Evolutionary conservation across 2,888 invertebrate genomes (phyloP).

Genomic region (Petrolisthes manimaculis): DNA sequence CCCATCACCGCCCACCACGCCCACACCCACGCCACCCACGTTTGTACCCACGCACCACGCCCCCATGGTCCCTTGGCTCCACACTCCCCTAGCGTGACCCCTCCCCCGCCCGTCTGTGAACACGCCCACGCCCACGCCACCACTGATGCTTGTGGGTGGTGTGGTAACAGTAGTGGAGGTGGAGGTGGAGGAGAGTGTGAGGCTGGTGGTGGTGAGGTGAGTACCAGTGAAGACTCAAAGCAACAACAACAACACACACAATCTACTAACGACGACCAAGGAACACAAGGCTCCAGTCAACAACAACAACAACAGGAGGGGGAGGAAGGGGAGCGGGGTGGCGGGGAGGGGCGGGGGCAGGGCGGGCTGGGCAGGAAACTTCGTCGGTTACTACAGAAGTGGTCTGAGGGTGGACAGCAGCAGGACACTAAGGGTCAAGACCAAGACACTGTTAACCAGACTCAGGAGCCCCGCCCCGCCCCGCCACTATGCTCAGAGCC

Average conservation of each 20-base stretch:
- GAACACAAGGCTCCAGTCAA: no score
- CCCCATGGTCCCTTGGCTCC: neutral
- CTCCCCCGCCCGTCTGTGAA: neutral
- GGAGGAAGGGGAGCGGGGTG: neutral
- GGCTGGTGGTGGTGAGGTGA: neutral
- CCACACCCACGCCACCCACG: slow-evolving; percentile 15
- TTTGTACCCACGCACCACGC: neutral
- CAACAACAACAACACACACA: neutral
- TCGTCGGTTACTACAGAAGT: slow-evolving; percentile 9
- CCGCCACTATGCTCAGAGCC: neutral
- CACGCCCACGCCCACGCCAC: slow-evolving; percentile 2
- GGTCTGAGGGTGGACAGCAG: slow-evolving; percentile 21
- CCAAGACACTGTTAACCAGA: neutral
- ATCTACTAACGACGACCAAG: neutral
- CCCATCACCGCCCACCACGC: slow-evolving; percentile 16
- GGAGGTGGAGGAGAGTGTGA: neutral
- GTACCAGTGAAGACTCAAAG: no score
- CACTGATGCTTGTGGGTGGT: slow-evolving; percentile 19
- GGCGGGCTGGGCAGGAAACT: slow-evolving; percentile 22
- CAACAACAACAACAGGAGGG: neutral
- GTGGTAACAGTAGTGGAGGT: neutral
- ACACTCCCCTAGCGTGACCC: neutral
- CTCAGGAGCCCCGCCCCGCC: neutral
- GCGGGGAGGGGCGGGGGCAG: slow-evolving; percentile 15
- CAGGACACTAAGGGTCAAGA: neutral